Evolutionary conservation across 2,797 vertebrate species (phyloP).

Genomic region (Cirrhinus molitorella): DNA sequence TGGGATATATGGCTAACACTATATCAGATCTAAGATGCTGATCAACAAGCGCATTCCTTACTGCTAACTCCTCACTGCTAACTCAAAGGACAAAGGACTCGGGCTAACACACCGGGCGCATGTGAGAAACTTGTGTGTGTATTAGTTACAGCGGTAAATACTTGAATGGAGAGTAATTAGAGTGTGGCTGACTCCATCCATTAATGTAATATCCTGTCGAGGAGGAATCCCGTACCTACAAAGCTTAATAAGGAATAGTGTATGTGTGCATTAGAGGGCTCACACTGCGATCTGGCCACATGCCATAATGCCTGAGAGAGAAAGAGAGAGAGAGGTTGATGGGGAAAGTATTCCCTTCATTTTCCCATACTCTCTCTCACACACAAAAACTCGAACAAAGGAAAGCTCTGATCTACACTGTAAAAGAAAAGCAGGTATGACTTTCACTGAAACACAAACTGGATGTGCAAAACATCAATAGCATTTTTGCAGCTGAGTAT

Average conservation of each 20-base stretch:
- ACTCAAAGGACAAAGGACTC: constrained; percentile 45
- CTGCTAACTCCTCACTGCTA: constrained; percentile 43
- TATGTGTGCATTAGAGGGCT: constrained; percentile 60
- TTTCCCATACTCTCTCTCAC: constrained; percentile 42
- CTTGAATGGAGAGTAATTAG: constrained; percentile 58
- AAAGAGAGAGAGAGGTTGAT: constrained; percentile 32
- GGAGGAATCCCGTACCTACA: constrained; percentile 63
- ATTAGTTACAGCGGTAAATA: constrained; percentile 58
- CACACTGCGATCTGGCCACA: constrained; percentile 64
- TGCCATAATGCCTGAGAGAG: constrained; percentile 61
- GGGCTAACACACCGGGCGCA: neutral
- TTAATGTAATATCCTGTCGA: constrained; percentile 68
- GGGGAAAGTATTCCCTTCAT: constrained; percentile 54
- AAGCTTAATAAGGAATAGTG: constrained; percentile 59
- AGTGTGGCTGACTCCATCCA: constrained; percentile 53
- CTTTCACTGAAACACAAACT: constrained; percentile 9
- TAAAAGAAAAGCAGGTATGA: constrained; percentile 18
- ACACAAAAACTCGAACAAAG: constrained; percentile 28
- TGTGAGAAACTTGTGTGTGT: constrained; percentile 48
- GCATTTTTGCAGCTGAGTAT: neutral
- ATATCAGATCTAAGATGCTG: constrained; percentile 53
- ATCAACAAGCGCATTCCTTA: constrained; percentile 52
- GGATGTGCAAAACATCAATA: neutral
- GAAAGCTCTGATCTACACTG: constrained; percentile 15
- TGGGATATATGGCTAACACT: constrained; percentile 46